Base-by-base conservation (phyloP, 23 tunicate species). In the Styela clava region DNA sequence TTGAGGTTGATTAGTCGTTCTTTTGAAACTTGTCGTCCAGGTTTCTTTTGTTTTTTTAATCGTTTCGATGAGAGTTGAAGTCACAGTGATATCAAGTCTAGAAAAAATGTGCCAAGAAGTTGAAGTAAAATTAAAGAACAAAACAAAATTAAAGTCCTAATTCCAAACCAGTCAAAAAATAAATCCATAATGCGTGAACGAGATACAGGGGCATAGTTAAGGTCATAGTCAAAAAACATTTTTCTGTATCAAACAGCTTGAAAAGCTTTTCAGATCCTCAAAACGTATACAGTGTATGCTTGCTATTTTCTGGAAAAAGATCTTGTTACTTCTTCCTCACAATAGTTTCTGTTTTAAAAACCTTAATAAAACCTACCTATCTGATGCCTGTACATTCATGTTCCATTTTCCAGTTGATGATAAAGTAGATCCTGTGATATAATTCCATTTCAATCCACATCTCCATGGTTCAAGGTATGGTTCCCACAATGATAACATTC, bases 401-500 rank as follows among this genome's bases (percentile, higher is more conserved):
- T 79, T 74, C 97, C 97, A 92, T 28, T 67, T 78, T 21, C 92
- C 92, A 2, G 18, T 24, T 35, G 74, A 63, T 36, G 64, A 36
- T 18, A 29, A 18, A 5, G 63, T 5, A 24, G 30, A n/a, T 20
- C 24, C 28, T 1, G 51, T 28, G 36, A 51, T 52, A 77, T 93
- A 91, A 16, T 90, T 74, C 98, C 98, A 93, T 34, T 33, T 24
- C 30, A 93, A 64, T 34, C 62, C 69, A 63, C 98, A 87, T 69
- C 93, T 36, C 98, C 92, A 91, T 7, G 97, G 97, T 73, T 96
- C 99, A 63, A 96, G 62, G 36, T 93, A 91, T 12, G 99, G 99
- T 63, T 96, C 99, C 99, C 99, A 96, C 37, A 96, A 72, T 3
- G 99, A 96, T 61, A 91, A 37, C 85, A 84, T 84, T 64, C 98